Evolutionary conservation across 2,113 vertebrate genomes (phyloP), one percentile per base, ranked within the genome.

Genomic region (Onychostoma macrolepis): DNA sequence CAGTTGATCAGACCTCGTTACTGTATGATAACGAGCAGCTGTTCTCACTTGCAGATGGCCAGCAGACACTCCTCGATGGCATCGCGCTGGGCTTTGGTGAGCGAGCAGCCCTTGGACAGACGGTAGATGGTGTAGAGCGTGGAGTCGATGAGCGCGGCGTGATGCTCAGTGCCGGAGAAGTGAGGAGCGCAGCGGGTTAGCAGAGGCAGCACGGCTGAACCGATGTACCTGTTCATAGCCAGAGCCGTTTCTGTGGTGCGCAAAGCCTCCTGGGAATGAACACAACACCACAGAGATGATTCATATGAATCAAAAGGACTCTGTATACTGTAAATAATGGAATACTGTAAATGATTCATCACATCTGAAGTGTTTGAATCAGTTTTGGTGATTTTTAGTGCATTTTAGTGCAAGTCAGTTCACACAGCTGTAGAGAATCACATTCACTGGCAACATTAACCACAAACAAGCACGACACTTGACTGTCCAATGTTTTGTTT

Each of bases 1-100:
- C 30, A 56, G n/a, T 21, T 43, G 38, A 13, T 33, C 30, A 63
- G 38, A 15, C 4, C 36, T 17, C 28, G 10, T 58, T 50, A 79
- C 61, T 5, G 26, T 15, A 65, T 28, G n/a, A 26, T 26, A 63
- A 63, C 0, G 10, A 63, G 58, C 67, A 17, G 30, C 17, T 15
- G 28, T 13, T 90, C 96, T 91, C 93, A 99, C 98, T 96, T 97
- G 96, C 98, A 99, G 85, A 99, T 95, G 63, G 97, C 95, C 82
- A 99, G 96, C 89, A 99, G 92, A 85, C 98, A 99, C 90, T 99
- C 98, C 92, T 99, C 97, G 65, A 99, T 99, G 43, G 98, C 97
- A 53, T 99, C 98, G 88, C 98, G 95, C 87, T 99, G 98, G 24
- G 98, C 98, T 93, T 99, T 99, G 61, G 98, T 99, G 91, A 99